Percentiles rank a stretch among this genome's conserved stretches.
These are phyloP conservation scores for Gymnocypris eckloni DNA, from an alignment of 2,797 vertebrate species.

Conservation along the genomic window DNA sequence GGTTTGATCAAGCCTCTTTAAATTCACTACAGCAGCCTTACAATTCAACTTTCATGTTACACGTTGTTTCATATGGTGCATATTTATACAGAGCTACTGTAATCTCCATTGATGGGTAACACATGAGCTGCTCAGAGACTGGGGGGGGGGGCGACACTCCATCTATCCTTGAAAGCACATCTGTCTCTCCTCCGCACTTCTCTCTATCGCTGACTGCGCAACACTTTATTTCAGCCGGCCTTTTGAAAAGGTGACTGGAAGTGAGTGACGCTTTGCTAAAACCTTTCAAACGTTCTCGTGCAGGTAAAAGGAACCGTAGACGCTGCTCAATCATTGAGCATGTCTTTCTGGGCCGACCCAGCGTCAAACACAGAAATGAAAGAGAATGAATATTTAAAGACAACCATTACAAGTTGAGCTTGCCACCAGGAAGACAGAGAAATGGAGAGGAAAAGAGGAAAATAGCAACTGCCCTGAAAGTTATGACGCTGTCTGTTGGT, in stretches of 20 bases:
- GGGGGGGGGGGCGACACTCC: slow-evolving; percentile 4
- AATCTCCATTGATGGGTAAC: slow-evolving; percentile 29
- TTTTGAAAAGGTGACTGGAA: slow-evolving; percentile 63
- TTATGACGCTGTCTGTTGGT: slow-evolving; percentile 53
- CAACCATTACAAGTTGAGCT: slow-evolving; percentile 61
- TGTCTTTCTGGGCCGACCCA: slow-evolving; percentile 59
- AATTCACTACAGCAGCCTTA: background rate
- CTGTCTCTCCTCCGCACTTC: slow-evolving; percentile 43
- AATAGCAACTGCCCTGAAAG: slow-evolving; percentile 57
- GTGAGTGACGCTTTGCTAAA: slow-evolving; percentile 66
- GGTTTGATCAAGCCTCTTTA: slow-evolving; percentile 10
- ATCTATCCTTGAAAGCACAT: slow-evolving; percentile 37
- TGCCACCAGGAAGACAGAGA: slow-evolving; percentile 58
- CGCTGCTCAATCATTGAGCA: slow-evolving; percentile 59
- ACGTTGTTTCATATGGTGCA: slow-evolving; percentile 9
- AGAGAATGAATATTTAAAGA: slow-evolving; percentile 67
- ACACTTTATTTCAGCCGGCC: slow-evolving; percentile 38
- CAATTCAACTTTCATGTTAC: slow-evolving; percentile 9
- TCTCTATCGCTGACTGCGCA: slow-evolving; percentile 60
- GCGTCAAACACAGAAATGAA: slow-evolving; percentile 60
- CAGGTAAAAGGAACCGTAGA: slow-evolving; percentile 55
- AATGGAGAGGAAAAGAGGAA: slow-evolving; percentile 53
- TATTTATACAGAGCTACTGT: slow-evolving; percentile 26
- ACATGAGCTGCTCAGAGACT: slow-evolving; percentile 6
- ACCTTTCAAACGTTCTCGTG: slow-evolving; percentile 60